phyloP scores from a whole-genome alignment of 2,113 vertebrate genomes.

The cat (Felis catus) region DNA sequence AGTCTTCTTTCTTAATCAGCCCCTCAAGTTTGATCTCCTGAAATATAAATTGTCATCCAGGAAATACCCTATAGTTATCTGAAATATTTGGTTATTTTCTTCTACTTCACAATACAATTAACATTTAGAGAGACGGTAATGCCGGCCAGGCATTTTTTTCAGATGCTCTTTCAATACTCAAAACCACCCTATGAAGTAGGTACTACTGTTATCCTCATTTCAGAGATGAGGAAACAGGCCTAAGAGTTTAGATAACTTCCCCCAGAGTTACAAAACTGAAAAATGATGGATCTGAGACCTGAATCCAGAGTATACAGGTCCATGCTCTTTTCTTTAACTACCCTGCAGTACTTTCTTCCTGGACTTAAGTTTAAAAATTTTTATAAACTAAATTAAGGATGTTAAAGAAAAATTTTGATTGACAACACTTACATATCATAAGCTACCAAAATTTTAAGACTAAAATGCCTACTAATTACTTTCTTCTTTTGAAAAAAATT shows the following conservation, averaged over 20 bases:
- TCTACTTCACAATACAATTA: not conserved
- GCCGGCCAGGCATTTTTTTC: not conserved
- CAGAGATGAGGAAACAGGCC: not conserved
- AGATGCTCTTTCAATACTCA: not conserved
- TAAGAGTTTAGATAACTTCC: not conserved
- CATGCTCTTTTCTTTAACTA: not conserved
- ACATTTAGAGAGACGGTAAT: not conserved
- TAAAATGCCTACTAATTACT: not conserved
- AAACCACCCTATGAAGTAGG: not conserved
- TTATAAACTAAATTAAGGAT: not conserved
- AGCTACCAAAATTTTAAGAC: not conserved
- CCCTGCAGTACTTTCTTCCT: not conserved
- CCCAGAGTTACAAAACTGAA: not conserved
- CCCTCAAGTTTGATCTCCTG: not conserved
- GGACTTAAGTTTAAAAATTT: not conserved
- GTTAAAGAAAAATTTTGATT: not conserved
- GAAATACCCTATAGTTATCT: not conserved
- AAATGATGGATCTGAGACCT: not conserved
- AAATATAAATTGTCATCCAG: not conserved
- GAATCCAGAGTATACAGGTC: not conserved
- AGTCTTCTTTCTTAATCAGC: not conserved
- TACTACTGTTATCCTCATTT: not conserved
- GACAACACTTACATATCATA: not conserved
- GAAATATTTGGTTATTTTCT: not conserved
- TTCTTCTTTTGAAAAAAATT: conserved; percentile 7